Percentiles rank a stretch among this genome's conserved stretches.
phyloP scores from a whole-genome alignment of 2,797 vertebrate genomes.

The Atherinosoma microstoma region DNA sequence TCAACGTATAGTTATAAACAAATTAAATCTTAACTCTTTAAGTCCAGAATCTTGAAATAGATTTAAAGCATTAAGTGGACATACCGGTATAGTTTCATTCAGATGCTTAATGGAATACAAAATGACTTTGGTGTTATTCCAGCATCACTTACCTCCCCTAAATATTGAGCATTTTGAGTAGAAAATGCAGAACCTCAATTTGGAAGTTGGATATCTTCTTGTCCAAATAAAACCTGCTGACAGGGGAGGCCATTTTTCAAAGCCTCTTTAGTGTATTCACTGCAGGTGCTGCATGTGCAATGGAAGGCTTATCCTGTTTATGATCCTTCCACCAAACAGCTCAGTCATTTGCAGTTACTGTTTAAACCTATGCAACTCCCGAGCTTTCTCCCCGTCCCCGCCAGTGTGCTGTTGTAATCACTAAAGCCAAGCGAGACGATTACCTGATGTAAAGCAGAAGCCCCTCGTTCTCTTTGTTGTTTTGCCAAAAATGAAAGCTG shows the following conservation, averaged over 20 bases:
- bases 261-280: constrained; percentile 25
- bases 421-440: constrained; percentile 66
- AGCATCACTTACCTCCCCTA: not conserved
- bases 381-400: constrained; percentile 68
- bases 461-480: constrained; percentile 63
- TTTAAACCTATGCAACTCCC: constrained; percentile 84
- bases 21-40: not conserved
- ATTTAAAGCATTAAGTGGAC: constrained; percentile 17
- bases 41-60: constrained; percentile 3
- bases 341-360: constrained; percentile 66
- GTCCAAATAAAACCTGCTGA: not conserved
- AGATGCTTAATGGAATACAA: not conserved
- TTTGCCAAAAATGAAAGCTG: constrained; percentile 69
- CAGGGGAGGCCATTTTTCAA: constrained; percentile 24
- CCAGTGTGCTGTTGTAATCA: constrained; percentile 67
- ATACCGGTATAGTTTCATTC: not conserved
- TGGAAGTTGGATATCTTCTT: not conserved
- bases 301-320: constrained; percentile 35
- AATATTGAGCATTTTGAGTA: constrained; percentile 19
- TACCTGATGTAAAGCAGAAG: constrained; percentile 69
- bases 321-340: constrained; percentile 58
- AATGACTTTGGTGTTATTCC: constrained; percentile 1
- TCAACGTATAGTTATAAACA: not conserved
- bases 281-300: constrained; percentile 51
- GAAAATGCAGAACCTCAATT: not conserved